Conservation (phyloP, 2,888 invertebrate genomes). For the Phoenoteleia sp. region DNA sequence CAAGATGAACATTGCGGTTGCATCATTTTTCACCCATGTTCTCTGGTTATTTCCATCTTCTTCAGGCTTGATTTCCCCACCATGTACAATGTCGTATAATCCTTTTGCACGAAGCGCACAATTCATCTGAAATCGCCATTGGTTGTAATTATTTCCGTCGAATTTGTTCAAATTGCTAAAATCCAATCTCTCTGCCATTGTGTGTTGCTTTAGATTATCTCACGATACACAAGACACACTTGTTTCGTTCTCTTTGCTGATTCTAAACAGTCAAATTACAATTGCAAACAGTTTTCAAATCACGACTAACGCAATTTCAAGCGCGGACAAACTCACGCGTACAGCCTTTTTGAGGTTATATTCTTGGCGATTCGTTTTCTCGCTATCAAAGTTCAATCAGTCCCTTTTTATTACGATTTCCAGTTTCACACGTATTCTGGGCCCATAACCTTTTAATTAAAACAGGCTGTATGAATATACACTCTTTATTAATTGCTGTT, state of each 20-base stretch:
- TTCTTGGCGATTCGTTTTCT: not conserved
- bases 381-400: not conserved
- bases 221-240: not conserved
- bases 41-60: not conserved
- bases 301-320: slow-evolving; percentile 1
- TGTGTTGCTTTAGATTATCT: not conserved
- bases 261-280: not conserved
- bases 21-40: slow-evolving; percentile 33
- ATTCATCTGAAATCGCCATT: slow-evolving; percentile 50
- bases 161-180: slow-evolving; percentile 17
- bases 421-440: not conserved
- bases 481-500: no score
- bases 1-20: slow-evolving; percentile 50
- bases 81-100: slow-evolving; percentile 2
- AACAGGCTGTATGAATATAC: no score
- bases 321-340: not conserved
- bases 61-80: not conserved
- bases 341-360: not conserved
- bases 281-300: not conserved
- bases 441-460: slow-evolving; percentile 33
- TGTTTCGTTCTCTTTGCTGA: not conserved
- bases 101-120: slow-evolving; percentile 37
- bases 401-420: not conserved
- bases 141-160: slow-evolving; percentile 50
- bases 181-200: slow-evolving; percentile 19